Conservation (phyloP, 2,888 invertebrate genomes). For the Caenorhabditis wallacei region DNA sequence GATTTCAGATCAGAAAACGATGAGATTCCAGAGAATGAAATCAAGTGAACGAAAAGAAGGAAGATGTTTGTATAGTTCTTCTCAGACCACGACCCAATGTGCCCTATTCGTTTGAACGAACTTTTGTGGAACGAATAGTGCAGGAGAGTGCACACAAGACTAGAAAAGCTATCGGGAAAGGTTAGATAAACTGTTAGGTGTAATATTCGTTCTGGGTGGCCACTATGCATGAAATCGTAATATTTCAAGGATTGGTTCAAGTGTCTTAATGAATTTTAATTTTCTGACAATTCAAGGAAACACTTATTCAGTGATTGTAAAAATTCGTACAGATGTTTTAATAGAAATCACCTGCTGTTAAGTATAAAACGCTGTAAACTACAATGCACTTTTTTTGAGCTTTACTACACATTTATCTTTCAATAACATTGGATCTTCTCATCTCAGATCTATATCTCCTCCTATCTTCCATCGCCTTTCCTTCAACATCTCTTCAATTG, state of each 20-base stretch:
- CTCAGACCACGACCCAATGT: slow-evolving; percentile 1
- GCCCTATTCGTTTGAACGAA: slow-evolving; percentile 38
- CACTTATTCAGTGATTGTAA: too few species aligned
- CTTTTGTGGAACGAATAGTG: slow-evolving; percentile 20
- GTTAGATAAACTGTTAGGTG: slow-evolving; percentile 18
- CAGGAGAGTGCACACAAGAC: slow-evolving; percentile 21
- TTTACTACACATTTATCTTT: background rate
- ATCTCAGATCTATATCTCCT: background rate
- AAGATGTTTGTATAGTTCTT: slow-evolving; percentile 54
- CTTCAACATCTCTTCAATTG: background rate
- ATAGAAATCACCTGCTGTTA: too few species aligned
- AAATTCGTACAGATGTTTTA: too few species aligned
- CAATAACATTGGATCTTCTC: background rate
- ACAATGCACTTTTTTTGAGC: too few species aligned
- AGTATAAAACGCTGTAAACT: too few species aligned
- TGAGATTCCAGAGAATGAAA: slow-evolving; percentile 48
- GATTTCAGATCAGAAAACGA: slow-evolving; percentile 26
- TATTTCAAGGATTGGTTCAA: too few species aligned
- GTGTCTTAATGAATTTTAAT: too few species aligned
- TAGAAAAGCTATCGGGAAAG: slow-evolving; percentile 29
- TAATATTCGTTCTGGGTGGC: slow-evolving; percentile 16
- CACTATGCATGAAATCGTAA: background rate
- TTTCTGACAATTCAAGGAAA: too few species aligned
- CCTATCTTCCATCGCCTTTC: slow-evolving; percentile 5
- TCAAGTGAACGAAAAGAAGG: background rate